phyloP scores from a whole-genome alignment of 2,797 vertebrate genomes.

The Aselliscus stoliczkanus region DNA sequence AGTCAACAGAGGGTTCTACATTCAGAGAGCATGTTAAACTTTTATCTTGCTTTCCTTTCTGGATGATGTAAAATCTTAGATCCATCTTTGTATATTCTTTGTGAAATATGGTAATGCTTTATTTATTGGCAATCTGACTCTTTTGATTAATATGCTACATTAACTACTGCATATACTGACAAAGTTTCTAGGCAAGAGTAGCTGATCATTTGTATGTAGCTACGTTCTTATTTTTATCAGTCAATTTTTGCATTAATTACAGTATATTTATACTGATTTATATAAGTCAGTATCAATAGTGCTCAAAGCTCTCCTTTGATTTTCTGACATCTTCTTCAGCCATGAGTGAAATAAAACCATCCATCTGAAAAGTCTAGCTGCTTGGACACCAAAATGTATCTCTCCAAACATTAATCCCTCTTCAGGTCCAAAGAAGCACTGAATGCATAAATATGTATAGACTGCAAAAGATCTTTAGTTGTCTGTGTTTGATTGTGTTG shows the following conservation, averaged over 20 bases:
- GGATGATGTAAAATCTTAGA: constrained; percentile 29
- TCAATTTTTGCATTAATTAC: constrained; percentile 56
- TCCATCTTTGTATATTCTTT: background rate
- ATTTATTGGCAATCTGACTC: background rate
- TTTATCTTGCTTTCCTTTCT: background rate
- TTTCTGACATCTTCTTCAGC: background rate
- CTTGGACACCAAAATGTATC: background rate
- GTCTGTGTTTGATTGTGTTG: background rate
- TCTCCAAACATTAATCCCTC: background rate
- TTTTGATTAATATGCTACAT: background rate
- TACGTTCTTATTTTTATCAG: background rate
- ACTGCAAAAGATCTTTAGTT: background rate
- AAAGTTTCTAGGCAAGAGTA: constrained; percentile 7
- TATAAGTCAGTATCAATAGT: background rate
- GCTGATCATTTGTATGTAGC: background rate
- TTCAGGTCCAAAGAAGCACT: background rate
- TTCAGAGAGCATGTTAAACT: background rate
- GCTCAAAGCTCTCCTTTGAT: background rate
- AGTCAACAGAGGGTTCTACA: background rate
- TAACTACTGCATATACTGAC: background rate
- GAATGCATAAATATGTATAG: background rate
- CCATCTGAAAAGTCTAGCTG: background rate
- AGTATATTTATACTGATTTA: constrained; percentile 47
- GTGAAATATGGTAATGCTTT: constrained; percentile 20
- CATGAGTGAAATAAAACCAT: constrained; percentile 30